These are phyloP conservation scores for Lamellibrachia luymesi DNA, from an alignment of 1,140 invertebrate species.

Conservation along the genomic window DNA sequence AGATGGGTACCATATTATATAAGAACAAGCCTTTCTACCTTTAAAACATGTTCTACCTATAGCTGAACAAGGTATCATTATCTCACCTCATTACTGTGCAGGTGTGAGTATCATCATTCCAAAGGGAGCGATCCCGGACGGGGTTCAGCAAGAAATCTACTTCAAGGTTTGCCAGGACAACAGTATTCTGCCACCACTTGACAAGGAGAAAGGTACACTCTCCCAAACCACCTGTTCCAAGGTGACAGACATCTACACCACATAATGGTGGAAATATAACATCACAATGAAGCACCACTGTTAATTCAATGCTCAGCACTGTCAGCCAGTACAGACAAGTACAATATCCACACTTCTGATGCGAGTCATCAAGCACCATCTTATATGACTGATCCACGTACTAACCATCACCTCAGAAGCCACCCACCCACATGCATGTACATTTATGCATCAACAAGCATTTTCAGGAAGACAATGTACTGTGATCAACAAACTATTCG, in stretches of 20 bases:
- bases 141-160: constrained; percentile 86
- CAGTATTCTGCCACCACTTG: constrained; percentile 75
- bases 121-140: constrained; percentile 76
- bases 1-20: neutral
- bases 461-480: too few relatives aligned
- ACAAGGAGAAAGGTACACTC: constrained; percentile 78
- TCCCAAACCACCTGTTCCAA: neutral
- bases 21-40: neutral
- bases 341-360: too few relatives aligned
- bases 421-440: too few relatives aligned
- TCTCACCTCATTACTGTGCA: constrained; percentile 26
- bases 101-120: constrained; percentile 87
- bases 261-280: neutral
- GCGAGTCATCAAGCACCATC: too few relatives aligned
- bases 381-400: too few relatives aligned
- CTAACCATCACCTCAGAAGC: too few relatives aligned
- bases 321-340: too few relatives aligned
- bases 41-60: neutral
- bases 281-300: neutral
- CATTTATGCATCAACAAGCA: too few relatives aligned
- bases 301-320: too few relatives aligned
- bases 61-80: neutral
- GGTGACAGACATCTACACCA: too few relatives aligned
- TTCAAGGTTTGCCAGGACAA: constrained; percentile 77
- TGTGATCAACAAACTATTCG: too few relatives aligned